Base-by-base conservation (phyloP, 2,113 vertebrate species). In the Leptocoma aspasia region DNA sequence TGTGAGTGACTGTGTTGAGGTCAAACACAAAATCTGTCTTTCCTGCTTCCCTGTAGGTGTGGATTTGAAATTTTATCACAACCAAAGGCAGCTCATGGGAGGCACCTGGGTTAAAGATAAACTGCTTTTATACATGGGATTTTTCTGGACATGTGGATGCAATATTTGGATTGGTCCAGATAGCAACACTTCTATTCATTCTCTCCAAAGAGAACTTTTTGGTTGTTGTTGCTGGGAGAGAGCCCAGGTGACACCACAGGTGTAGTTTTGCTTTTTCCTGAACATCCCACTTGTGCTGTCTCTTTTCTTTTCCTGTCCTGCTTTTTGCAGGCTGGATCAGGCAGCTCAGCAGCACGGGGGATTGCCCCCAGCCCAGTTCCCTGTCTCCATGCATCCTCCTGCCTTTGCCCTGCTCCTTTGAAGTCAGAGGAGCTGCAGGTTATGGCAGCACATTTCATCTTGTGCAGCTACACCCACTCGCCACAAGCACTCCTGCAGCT, bases 1-100 rank as follows among this genome's bases (percentile, higher is more conserved):
- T 41, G 77, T 54, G 80, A 33, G 69, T 91, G 59, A 84, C 65
- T 13, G 4, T 66, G 50, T 33, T 53, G 92, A 95, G 88, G 95
- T 95, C 82, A 86, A 30, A 57, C 37, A 45, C 66, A 77, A 76
- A 77, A 61, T 45, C 41, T 54, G 33, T 87, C 85, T 76, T 86
- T 79, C 27, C 42, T 77, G 24, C 53, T 68, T 77, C 47, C 37
- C 27, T 4, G 1, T 14, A 49, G 63, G 41, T 53, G 33, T 70
- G 54, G 47, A 8, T 78, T 75, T 90, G 77, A 83, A 75, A 90
- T 81, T 76, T 28, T 73, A 11, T 63, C 82, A 28, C 41, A 78
- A 24, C 44, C 44, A 52, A 27, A 85, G 52, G 60, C 59, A 63
- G 57, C 69, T 70, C 30, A 7, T 21, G 20, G 42, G 71, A 59